phyloP scores from a whole-genome alignment of 1,140 invertebrate species.

The Drosophila ohnishii region DNA sequence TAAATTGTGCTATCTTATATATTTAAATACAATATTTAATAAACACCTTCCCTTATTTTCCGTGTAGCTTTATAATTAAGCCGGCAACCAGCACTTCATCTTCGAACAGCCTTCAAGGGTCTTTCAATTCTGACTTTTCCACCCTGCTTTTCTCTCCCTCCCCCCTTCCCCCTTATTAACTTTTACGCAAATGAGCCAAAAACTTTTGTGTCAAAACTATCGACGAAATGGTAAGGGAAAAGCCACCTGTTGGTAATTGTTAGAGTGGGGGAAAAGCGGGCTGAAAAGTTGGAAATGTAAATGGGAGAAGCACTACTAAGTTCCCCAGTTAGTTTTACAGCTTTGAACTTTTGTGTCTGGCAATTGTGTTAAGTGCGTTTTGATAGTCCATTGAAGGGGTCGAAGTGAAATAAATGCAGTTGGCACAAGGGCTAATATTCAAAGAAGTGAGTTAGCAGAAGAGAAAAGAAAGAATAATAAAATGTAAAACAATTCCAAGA shows the following conservation, averaged over 20 bases:
- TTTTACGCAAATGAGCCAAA: conserved; percentile 74
- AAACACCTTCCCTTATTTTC: not conserved
- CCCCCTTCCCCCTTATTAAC: conserved; percentile 24
- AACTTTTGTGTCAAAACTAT: conserved; percentile 71
- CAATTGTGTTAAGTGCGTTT: conserved; percentile 79
- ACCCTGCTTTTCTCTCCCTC: not conserved
- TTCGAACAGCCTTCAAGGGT: conserved; percentile 4
- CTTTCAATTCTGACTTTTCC: conserved; percentile 8
- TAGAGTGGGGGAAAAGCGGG: not conserved
- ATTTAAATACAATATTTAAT: no score
- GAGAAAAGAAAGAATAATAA: not conserved
- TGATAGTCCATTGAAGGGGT: conserved; percentile 66
- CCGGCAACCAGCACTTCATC: conserved; percentile 3
- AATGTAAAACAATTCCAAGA: not conserved
- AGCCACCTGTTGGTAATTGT: conserved; percentile 56
- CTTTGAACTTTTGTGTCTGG: conserved; percentile 70
- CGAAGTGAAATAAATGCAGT: conserved; percentile 30
- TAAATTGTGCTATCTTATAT: not conserved
- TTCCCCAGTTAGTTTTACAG: conserved; percentile 71
- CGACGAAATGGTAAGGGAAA: conserved; percentile 40
- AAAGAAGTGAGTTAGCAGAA: not conserved
- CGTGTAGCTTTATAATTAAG: conserved; percentile 14
- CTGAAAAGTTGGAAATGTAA: conserved; percentile 17
- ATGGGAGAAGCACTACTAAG: conserved; percentile 16
- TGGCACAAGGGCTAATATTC: conserved; percentile 18